Evolutionary conservation across 2,797 vertebrate genomes (phyloP).

Genomic region (Anas bahamensis): DNA sequence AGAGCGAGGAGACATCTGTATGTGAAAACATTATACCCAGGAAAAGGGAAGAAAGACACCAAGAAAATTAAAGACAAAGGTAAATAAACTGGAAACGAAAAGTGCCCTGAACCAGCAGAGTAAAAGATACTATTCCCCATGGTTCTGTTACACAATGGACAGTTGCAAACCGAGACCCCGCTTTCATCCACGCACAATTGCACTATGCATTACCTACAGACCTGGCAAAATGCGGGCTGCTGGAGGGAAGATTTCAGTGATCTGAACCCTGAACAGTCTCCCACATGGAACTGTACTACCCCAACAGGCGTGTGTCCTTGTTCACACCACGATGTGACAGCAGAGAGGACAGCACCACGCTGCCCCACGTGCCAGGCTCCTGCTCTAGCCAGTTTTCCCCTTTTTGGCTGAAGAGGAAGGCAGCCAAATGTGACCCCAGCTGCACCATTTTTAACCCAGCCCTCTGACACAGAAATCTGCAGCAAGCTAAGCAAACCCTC

Average conservation of each 20-base stretch:
- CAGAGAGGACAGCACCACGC: not conserved
- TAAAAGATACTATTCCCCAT: not conserved
- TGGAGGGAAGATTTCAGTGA: not conserved
- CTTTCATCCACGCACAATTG: not conserved
- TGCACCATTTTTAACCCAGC: not conserved
- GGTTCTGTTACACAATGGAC: not conserved
- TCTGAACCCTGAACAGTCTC: not conserved
- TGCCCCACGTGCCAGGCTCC: not conserved
- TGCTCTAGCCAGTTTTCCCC: not conserved
- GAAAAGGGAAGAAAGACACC: constrained; percentile 79
- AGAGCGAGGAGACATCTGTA: constrained; percentile 93
- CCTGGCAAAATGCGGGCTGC: not conserved
- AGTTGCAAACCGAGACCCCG: not conserved
- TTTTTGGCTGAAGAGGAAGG: not conserved
- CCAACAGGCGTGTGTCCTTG: not conserved
- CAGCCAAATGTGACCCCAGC: not conserved
- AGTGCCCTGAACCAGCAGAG: constrained; percentile 25
- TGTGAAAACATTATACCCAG: constrained; percentile 79
- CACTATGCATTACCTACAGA: not conserved
- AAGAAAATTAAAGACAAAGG: constrained; percentile 80
- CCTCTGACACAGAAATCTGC: not conserved
- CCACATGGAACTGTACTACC: not conserved
- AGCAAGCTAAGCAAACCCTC: not conserved
- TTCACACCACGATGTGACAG: not conserved
- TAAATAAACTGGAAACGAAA: constrained; percentile 73